phyloP scores from a whole-genome alignment of 1,140 invertebrate genomes.

The Drosophila grimshawi region DNA sequence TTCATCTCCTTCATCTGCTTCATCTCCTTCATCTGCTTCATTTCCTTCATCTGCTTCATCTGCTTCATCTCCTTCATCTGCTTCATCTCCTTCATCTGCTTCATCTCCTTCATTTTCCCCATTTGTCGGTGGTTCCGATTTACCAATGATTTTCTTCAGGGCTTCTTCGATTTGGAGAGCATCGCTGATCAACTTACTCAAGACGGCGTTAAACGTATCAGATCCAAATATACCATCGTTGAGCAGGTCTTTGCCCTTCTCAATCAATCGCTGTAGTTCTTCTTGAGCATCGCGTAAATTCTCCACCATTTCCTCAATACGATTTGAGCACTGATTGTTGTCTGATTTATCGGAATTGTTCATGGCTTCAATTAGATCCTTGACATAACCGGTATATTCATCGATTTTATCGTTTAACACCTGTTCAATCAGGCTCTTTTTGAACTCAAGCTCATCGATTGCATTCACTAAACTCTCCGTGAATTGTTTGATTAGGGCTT shows the following conservation, averaged over 20 bases:
- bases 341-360: neutral
- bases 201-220: neutral
- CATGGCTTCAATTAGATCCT: conserved; percentile 8
- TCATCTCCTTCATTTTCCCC: too few relatives aligned
- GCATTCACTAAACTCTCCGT: neutral
- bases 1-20: too few relatives aligned
- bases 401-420: conserved; percentile 11
- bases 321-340: neutral
- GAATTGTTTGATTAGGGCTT: conserved; percentile 11
- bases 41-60: too few relatives aligned
- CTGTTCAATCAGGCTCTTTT: conserved; percentile 19
- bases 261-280: neutral
- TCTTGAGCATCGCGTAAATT: neutral
- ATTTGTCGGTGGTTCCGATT: too few relatives aligned
- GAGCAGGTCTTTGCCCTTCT: neutral
- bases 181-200: neutral
- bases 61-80: too few relatives aligned
- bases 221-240: neutral
- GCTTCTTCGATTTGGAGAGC: neutral
- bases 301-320: conserved; percentile 3
- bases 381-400: conserved; percentile 8
- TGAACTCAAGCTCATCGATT: conserved; percentile 33
- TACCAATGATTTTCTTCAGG: neutral
- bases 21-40: too few relatives aligned
- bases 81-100: too few relatives aligned